Evolutionary conservation across 1,140 invertebrate species (phyloP).

Genomic region (Brachionus rubens): DNA sequence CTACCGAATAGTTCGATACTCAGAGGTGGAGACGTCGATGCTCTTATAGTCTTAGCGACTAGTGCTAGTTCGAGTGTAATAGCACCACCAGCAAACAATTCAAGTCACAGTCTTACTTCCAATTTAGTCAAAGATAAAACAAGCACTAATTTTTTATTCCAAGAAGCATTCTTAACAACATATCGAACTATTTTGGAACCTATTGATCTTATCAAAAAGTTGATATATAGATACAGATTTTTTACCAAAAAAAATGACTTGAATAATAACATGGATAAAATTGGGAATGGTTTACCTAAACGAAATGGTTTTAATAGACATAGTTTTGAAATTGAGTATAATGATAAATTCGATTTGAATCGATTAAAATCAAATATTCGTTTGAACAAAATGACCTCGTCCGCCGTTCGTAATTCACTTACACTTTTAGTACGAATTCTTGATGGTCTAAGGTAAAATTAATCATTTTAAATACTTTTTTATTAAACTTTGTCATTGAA

Average conservation of each 20-base stretch:
- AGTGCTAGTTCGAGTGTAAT: slow-evolving; percentile 75
- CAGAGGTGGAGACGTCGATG: slow-evolving; percentile 81
- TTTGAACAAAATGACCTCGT: slow-evolving; percentile 64
- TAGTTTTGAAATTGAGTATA: slow-evolving; percentile 21
- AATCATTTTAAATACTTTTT: slow-evolving; percentile 11
- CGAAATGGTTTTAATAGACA: slow-evolving; percentile 81
- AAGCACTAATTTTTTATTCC: slow-evolving; percentile 79
- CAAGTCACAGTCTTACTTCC: background rate
- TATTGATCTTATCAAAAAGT: slow-evolving; percentile 78
- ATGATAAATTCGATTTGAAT: slow-evolving; percentile 33
- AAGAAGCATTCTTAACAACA: slow-evolving; percentile 92
- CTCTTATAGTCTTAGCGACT: slow-evolving; percentile 85
- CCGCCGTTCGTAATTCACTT: slow-evolving; percentile 79
- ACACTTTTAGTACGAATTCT: slow-evolving; percentile 85
- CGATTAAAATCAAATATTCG: background rate
- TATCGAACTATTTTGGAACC: slow-evolving; percentile 90
- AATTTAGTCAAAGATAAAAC: slow-evolving; percentile 21
- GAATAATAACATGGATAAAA: slow-evolving; percentile 69
- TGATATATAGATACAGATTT: slow-evolving; percentile 78
- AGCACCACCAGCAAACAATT: background rate
- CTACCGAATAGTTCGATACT: slow-evolving; percentile 68
- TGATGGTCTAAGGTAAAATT: slow-evolving; percentile 83
- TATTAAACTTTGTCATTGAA: too few species aligned
- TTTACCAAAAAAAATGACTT: slow-evolving; percentile 65
- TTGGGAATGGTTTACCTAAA: slow-evolving; percentile 81